phyloP scores from a whole-genome alignment of 2,888 invertebrate species.

The Ceramica pisi region DNA sequence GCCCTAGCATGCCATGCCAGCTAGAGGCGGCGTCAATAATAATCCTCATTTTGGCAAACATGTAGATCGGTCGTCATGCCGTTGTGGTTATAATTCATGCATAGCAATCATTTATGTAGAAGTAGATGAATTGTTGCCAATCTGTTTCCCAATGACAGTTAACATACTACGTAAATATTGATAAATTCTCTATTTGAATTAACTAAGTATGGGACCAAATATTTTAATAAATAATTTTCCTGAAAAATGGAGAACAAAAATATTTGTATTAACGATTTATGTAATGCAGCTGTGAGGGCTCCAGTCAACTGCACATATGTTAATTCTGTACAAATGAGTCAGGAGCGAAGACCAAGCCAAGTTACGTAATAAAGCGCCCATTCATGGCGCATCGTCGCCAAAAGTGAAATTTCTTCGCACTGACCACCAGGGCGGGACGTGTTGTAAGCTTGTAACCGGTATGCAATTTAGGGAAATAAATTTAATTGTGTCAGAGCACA shows the following conservation, averaged over 20 bases:
- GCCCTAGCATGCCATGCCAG: conserved; percentile 27
- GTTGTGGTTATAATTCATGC: conserved; percentile 74
- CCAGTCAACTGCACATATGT: conserved; percentile 79
- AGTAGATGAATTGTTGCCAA: conserved; percentile 77
- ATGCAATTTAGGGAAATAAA: conserved; percentile 69
- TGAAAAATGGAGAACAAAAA: conserved; percentile 29
- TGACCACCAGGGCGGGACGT: conserved; percentile 42
- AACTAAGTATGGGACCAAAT: conserved; percentile 13
- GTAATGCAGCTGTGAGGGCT: conserved; percentile 77
- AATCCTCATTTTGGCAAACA: conserved; percentile 82
- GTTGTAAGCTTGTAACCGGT: conserved; percentile 41
- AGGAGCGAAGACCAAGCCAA: conserved; percentile 79
- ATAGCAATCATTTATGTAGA: conserved; percentile 78
- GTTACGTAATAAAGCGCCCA: conserved; percentile 84
- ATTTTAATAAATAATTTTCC: not conserved
- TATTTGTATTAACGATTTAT: conserved; percentile 72
- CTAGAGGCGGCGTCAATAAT: conserved; percentile 62
- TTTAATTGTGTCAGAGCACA: conserved; percentile 84
- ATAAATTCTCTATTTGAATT: conserved; percentile 28
- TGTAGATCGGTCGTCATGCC: conserved; percentile 68
- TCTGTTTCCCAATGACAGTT: conserved; percentile 64
- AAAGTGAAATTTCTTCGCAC: conserved; percentile 70
- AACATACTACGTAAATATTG: conserved; percentile 35
- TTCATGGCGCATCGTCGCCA: conserved; percentile 81
- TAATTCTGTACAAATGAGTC: conserved; percentile 85